phyloP scores from a whole-genome alignment of 2,113 vertebrate genomes.

The Condylura cristata region DNA sequence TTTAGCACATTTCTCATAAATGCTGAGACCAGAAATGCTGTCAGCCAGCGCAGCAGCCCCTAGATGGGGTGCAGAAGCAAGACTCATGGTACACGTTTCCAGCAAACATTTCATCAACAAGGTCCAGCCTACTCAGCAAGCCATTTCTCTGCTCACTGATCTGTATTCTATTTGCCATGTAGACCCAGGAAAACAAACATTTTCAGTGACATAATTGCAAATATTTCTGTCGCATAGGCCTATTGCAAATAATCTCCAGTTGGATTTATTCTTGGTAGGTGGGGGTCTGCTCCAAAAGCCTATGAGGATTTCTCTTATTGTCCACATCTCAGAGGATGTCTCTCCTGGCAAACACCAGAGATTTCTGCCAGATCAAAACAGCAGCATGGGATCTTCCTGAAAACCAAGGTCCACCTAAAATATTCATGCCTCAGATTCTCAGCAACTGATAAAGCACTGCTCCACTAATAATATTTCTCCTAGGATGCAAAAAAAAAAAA shows the following conservation, averaged over 20 bases:
- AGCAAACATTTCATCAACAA: not conserved
- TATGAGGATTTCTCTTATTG: conserved; percentile 23
- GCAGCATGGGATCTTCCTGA: not conserved
- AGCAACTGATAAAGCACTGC: conserved; percentile 16
- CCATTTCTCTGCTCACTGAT: conserved; percentile 68
- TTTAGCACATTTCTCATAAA: not conserved
- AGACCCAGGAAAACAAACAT: conserved; percentile 65
- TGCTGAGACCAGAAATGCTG: not conserved
- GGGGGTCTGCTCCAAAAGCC: conserved; percentile 4
- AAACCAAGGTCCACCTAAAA: conserved; percentile 38
- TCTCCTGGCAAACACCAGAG: not conserved
- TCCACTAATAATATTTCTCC: conserved; percentile 22
- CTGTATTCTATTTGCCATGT: conserved; percentile 63
- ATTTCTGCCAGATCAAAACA: conserved; percentile 44
- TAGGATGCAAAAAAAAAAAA: not conserved
- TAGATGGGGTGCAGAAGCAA: not conserved
- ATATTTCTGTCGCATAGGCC: conserved; percentile 55
- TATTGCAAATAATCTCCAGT: conserved; percentile 11
- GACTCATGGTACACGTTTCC: not conserved
- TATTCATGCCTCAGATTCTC: conserved; percentile 38
- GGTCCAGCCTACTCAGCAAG: conserved; percentile 61
- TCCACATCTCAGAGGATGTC: not conserved
- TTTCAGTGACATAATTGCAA: conserved; percentile 62
- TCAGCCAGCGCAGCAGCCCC: not conserved
- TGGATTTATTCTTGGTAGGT: conserved; percentile 52